Base-by-base conservation (phyloP, 2,888 invertebrate species). In the Harpalus rubripes region DNA sequence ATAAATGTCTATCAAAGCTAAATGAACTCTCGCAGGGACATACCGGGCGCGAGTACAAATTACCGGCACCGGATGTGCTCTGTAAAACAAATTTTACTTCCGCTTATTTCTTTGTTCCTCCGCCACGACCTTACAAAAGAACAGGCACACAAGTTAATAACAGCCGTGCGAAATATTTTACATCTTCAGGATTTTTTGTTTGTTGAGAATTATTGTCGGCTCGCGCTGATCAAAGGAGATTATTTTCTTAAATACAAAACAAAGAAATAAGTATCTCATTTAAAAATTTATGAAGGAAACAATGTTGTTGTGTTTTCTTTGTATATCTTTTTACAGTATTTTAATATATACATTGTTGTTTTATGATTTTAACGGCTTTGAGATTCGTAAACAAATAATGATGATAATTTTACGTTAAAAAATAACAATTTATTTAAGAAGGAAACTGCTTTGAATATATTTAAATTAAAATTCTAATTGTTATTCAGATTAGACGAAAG, bases 71-170 rank as follows among this genome's bases (percentile, higher is more conserved):
- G 72, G 72, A 74, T 44, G 72, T 74, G 72, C 72, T 41, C 72
- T 18, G 72, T 18, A 41, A 74, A 68, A 74, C 72, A 74, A 74
- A 74, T 74, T 74, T 44, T 16, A 74, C 72, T 74, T 74, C 72
- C 72, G 44, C 12, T 44, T 18, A 74, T 74, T 74, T 74, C 72
- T 74, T 74, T 74, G 72, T 74, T 74, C 72, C 16, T 16, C 72
- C 68, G 72, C 32, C 41, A 41, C 68, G 39, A 15, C n/a, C 15
- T 15, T 7, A 74, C 72, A 74, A 74, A 74, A 74, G 72, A 74
- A 74, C 22, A 16, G 15, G 18, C 41, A 10, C 18, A 7, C 63
- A 6, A 22, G 63, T 63, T 63, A 63, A 26, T 63, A 22, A 63
- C 3, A 32, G 26, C 63, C 10, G 18, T 63, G 26, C 63, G 63